Percentiles rank a stretch among this genome's conserved stretches.
phyloP scores from a whole-genome alignment of 2,888 invertebrate genomes.

The Himalopsyche japonica region DNA sequence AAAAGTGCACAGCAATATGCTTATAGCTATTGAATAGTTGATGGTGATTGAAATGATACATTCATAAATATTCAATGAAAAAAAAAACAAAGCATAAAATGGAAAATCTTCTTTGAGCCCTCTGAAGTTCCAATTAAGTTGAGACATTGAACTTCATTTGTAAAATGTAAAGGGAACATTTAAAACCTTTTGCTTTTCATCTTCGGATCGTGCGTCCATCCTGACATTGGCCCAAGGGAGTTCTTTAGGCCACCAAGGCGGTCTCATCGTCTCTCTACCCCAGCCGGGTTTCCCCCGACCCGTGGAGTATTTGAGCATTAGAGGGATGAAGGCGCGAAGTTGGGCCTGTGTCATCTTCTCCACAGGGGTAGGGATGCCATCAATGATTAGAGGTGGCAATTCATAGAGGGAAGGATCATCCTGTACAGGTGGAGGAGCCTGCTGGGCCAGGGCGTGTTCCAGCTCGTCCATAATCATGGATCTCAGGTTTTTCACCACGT shows the following conservation, averaged over 20 bases:
- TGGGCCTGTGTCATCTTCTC: constrained; percentile 99
- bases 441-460: constrained; percentile 90
- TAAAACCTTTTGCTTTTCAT: constrained; percentile 93
- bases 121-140: background rate
- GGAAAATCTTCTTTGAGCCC: background rate
- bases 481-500: constrained; percentile 89
- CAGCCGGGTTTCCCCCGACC: constrained; percentile 95
- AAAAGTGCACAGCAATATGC: too few species aligned
- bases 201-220: constrained; percentile 94
- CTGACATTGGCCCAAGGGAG: constrained; percentile 98
- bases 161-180: background rate
- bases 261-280: constrained; percentile 94
- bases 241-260: constrained; percentile 98
- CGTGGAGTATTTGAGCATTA: constrained; percentile 97
- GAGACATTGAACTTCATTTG: background rate
- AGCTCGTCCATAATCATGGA: constrained; percentile 94
- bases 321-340: constrained; percentile 92
- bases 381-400: constrained; percentile 93
- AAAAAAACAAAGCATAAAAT: background rate
- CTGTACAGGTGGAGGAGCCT: constrained; percentile 65
- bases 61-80: too few species aligned
- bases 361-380: constrained; percentile 96
- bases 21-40: too few species aligned
- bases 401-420: constrained; percentile 95
- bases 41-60: too few species aligned